These are phyloP conservation scores for Acrocyrtus sp. DNA, from an alignment of 2,888 invertebrate species.

Conservation along the genomic window DNA sequence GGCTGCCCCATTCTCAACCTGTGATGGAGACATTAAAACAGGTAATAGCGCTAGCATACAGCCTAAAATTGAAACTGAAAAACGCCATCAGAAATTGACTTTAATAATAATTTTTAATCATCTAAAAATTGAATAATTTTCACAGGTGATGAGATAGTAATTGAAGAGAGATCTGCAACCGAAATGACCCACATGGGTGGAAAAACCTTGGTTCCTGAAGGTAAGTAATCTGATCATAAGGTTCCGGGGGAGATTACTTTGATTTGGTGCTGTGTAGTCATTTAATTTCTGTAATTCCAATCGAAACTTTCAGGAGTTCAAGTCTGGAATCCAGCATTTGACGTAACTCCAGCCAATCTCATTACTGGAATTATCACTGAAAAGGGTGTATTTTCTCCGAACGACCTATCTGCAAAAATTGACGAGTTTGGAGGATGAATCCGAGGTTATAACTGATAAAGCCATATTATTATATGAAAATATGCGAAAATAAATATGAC, in stretches of 20 bases:
- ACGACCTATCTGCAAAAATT: conserved; percentile 65
- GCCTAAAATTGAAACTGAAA: no score
- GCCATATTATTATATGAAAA: no score
- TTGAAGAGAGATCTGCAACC: conserved; percentile 90
- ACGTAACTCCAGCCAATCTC: conserved; percentile 92
- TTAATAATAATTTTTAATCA: no score
- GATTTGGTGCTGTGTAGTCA: no score
- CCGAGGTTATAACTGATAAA: neutral
- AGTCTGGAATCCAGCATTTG: conserved; percentile 76
- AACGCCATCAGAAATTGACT: no score
- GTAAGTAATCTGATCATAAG: conserved; percentile 68
- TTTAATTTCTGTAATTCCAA: neutral
- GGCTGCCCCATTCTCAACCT: conserved; percentile 92
- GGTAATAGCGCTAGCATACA: no score
- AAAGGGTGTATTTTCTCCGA: conserved; percentile 82
- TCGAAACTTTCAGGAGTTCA: conserved; percentile 41
- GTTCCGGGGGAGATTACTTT: neutral
- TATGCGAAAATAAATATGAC: no score
- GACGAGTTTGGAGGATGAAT: conserved; percentile 15
- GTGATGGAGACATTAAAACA: conserved; percentile 84
- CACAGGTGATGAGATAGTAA: conserved; percentile 87
- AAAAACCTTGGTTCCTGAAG: conserved; percentile 86
- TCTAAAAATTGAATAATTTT: no score
- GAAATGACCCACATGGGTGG: conserved; percentile 94
- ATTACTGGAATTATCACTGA: conserved; percentile 97